Base-by-base conservation (phyloP, 2,888 invertebrate genomes). In the Cinara cedri region DNA sequence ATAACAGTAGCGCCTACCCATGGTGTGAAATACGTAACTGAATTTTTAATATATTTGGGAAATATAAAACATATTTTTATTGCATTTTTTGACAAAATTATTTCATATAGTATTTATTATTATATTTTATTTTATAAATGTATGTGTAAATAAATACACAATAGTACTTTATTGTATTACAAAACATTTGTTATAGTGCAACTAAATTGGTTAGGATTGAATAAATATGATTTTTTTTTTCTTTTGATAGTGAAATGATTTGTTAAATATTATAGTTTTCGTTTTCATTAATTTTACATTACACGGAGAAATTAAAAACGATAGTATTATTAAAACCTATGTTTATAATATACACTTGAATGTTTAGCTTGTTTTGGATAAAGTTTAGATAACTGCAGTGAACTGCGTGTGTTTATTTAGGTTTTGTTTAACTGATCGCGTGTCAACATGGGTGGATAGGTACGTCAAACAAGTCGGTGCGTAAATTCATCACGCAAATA, bases 401-500 rank as follows among this genome's bases (percentile, higher is more conserved):
- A 14, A 42, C 19, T 42, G 14, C 13, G 24, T 54, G 51, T 62
- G 24, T 44, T 54, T 42, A n/a, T 54, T 55, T 21, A 24, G 19
- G 19, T 46, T 65, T 57, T 46, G 11, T 21, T 75, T 54, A 65
- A 65, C 65, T 24, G 66, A 68, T 76, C 49, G 76, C 76, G 68
- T 76, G 76, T 57, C 46, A 16, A 49, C 42, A n/a, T 42, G 6
- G 34, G 34, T 34, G 6, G 34, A 34, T 34, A 34, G 6, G 34
- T 34, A 21, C 63, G 51, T 63, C 42, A 42, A 72, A n/a, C 3
- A 34, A 62, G 46, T 34, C n/a, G 19, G 21, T 51, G 21, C 16
- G 65, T 65, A n/a, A 63, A 65, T 34, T 42, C 46, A 57, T 57
- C 76, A 76, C 57, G 76, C 66, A 16, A 76, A 57, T 68, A 68